Evolutionary conservation across 2,888 invertebrate species (phyloP), one percentile per base, ranked within the genome.

Genomic region (Dasysyrphus tricinctus): DNA sequence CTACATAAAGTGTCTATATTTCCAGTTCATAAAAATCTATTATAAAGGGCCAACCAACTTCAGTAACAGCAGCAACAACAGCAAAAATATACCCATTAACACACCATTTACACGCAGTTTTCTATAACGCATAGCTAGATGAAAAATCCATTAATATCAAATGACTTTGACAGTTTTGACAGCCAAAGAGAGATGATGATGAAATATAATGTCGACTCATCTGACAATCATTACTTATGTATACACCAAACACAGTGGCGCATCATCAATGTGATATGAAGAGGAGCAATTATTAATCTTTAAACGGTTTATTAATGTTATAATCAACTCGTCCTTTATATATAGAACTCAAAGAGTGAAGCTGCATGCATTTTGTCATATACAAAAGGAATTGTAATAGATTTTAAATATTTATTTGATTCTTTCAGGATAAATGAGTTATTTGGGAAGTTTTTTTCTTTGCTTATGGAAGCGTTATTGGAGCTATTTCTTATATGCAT

Each of bases 151-250:
- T 86, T 86, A 86, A 86, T 86, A 86, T 86, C 78, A 78, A 82
- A 86, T 86, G 86, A 70, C 82, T 82, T 75, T 86, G 86, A 86
- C 86, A 86, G 86, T 78, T 82, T 67, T 82, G 86, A 86, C 86
- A 86, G 85, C 49, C 24, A 44, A 44, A 67, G 82, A 74, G 42
- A 70, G 75, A 75, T 74, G 85, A 86, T 78, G 85, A 86, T 82
- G 78, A 65, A 84, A 84, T 81, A 82, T 69, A 67, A 8, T 75
- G 82, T 59, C 78, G 67, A 75, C 78, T 86, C 86, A 86, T 75
- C 54, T 44, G 54, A 65, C 78, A 59, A 32, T 79, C 86, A 86
- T 86, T 86, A 86, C 67, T 86, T 65, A n/a, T n/a, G n/a, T n/a
- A n/a, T n/a, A 59, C 19, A 39, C 19, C 37, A 7, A 39, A 57